Conservation (phyloP, 1,140 invertebrate species). For the Danaus plexippus region DNA sequence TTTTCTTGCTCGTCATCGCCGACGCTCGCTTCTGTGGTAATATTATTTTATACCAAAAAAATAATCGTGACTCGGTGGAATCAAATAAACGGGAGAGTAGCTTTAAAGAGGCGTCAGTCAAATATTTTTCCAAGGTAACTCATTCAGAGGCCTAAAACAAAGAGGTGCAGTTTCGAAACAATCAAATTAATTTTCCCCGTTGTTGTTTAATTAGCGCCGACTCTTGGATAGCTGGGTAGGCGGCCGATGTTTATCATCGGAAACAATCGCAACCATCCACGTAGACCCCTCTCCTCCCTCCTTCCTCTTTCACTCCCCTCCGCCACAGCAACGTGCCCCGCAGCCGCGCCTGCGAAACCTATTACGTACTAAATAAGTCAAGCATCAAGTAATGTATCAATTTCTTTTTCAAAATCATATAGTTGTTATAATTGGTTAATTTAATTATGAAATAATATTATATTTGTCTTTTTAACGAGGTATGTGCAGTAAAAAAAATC, state of each 20-base stretch:
- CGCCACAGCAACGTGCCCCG: constrained; percentile 5
- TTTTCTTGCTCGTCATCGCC: constrained; percentile 44
- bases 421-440: no score
- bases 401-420: no score
- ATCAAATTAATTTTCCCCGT: constrained; percentile 68
- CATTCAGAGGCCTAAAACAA: constrained; percentile 46
- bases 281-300: constrained; percentile 20
- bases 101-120: constrained; percentile 33
- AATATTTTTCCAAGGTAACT: constrained; percentile 58
- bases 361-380: constrained; percentile 24
- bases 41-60: constrained; percentile 30
- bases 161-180: constrained; percentile 64
- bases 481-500: no score
- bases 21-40: constrained; percentile 35
- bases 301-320: constrained; percentile 2
- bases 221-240: constrained; percentile 57
- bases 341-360: constrained; percentile 43
- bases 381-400: no score
- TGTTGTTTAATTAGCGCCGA: constrained; percentile 68
- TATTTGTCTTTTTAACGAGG: no score
- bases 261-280: constrained; percentile 56
- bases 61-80: constrained; percentile 38
- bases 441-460: no score
- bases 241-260: constrained; percentile 67
- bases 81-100: constrained; percentile 22